Conservation (phyloP, 2,113 vertebrate species). For the Gambusia holbrooki region DNA sequence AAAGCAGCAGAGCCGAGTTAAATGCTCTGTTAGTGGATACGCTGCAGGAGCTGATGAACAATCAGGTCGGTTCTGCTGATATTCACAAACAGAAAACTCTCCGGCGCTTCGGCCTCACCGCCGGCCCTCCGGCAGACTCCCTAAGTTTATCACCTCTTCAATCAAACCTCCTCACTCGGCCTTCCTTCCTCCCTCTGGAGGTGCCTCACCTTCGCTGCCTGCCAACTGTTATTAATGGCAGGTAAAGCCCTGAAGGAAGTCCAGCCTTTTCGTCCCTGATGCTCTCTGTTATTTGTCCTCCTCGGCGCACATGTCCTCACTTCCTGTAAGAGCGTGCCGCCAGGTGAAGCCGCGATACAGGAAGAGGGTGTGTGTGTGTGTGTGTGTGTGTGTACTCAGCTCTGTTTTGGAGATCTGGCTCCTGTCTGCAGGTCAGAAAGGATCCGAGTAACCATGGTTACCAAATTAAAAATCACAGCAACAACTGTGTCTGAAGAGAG, state of each 20-base stretch:
- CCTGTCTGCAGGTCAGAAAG: background rate
- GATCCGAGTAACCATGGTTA: slow-evolving; percentile 43
- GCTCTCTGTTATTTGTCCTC: slow-evolving; percentile 1
- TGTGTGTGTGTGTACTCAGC: background rate
- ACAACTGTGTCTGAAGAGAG: slow-evolving; percentile 21
- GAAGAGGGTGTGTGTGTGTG: slow-evolving; percentile 32
- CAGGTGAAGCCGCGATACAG: slow-evolving; percentile 45
- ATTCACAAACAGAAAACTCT: slow-evolving; percentile 38
- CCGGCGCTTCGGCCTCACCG: slow-evolving; percentile 37
- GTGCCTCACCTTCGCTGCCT: slow-evolving; percentile 9
- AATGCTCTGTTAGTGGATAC: background rate
- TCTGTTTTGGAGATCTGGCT: slow-evolving; percentile 6
- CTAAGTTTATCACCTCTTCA: slow-evolving; percentile 34
- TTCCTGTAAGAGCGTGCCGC: background rate
- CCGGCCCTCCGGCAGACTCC: slow-evolving; percentile 24
- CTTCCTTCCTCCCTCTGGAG: slow-evolving; percentile 38
- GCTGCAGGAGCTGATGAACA: background rate
- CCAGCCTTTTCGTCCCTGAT: slow-evolving; percentile 21
- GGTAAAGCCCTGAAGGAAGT: slow-evolving; percentile 41
- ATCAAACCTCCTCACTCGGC: slow-evolving; percentile 22
- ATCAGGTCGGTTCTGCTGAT: slow-evolving; percentile 31
- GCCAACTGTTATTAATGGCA: slow-evolving; percentile 12
- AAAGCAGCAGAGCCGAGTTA: slow-evolving; percentile 4
- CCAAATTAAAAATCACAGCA: slow-evolving; percentile 48
- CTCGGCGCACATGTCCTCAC: slow-evolving; percentile 12